A percentile compares a stretch with the other conserved stretches of the same genome.
Evolutionary conservation across 2,113 vertebrate genomes (phyloP).

Genomic region (Pimephales promelas): DNA sequence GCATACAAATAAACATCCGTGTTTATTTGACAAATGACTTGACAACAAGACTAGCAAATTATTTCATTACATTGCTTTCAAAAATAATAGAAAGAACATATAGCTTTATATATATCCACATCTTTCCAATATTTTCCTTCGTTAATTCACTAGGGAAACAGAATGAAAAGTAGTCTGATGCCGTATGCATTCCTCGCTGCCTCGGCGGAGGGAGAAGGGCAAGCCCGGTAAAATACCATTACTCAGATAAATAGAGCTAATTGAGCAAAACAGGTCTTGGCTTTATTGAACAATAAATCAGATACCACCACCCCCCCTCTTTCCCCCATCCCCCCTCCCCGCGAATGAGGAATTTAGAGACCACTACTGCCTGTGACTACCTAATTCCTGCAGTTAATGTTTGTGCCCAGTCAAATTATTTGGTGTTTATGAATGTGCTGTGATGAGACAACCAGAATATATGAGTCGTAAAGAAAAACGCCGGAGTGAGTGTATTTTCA

Average conservation of each 20-base stretch:
- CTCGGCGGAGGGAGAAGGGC: constrained; percentile 34
- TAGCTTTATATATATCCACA: constrained; percentile 52
- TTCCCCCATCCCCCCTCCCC: not conserved
- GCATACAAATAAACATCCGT: constrained; percentile 58
- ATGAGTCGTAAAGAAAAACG: not conserved
- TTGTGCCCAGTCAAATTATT: constrained; percentile 13
- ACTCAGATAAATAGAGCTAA: constrained; percentile 62
- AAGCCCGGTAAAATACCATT: constrained; percentile 54
- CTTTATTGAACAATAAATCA: constrained; percentile 64
- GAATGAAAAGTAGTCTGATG: constrained; percentile 37
- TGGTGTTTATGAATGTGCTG: constrained; percentile 4
- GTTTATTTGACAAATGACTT: constrained; percentile 55
- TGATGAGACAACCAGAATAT: not conserved
- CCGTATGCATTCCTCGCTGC: constrained; percentile 45
- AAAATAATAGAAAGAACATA: constrained; percentile 52
- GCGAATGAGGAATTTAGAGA: constrained; percentile 17
- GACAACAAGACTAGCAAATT: constrained; percentile 50
- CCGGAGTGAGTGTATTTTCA: not conserved
- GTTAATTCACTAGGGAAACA: constrained; percentile 51
- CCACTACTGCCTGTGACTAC: constrained; percentile 1
- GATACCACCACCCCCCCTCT: not conserved
- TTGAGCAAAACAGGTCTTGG: constrained; percentile 59
- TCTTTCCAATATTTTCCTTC: constrained; percentile 33
- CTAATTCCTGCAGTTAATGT: constrained; percentile 19
- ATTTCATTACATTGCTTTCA: constrained; percentile 54